These are phyloP conservation scores for Stichopus chloronotus DNA, from an alignment of 35 echinoderm and acorn worm genomes.

Conservation along the genomic window DNA sequence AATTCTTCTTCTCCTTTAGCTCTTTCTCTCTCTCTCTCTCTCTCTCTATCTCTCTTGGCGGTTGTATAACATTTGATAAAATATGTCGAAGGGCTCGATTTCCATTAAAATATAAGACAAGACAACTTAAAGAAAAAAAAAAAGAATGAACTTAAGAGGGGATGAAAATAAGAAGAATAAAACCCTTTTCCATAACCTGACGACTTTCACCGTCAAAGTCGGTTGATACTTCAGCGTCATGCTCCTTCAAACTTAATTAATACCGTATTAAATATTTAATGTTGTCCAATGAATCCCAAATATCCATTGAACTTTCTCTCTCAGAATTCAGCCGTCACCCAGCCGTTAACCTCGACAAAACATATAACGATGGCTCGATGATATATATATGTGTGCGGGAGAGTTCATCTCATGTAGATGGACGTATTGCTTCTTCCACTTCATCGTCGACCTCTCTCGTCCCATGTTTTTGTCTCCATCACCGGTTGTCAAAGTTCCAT, in stretches of 20 bases:
- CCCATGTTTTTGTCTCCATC: too few relatives aligned
- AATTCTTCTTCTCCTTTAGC: not conserved
- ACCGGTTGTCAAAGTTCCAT: too few relatives aligned
- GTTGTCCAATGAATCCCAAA: slow-evolving; percentile 33
- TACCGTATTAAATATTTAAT: slow-evolving; percentile 42
- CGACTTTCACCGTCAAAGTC: not conserved
- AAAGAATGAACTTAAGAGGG: too few relatives aligned
- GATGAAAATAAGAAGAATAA: too few relatives aligned
- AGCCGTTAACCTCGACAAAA: slow-evolving; percentile 26
- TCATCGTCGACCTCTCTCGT: too few relatives aligned
- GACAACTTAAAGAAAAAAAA: too few relatives aligned
- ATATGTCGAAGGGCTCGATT: not conserved
- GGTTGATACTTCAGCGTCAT: not conserved
- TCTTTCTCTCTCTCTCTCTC: not conserved
- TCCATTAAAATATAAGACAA: not conserved
- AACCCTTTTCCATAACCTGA: not conserved
- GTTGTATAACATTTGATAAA: not conserved
- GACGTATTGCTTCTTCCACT: not conserved
- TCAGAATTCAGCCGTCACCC: not conserved
- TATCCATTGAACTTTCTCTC: slow-evolving; percentile 20
- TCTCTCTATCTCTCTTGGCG: not conserved
- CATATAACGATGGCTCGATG: not conserved
- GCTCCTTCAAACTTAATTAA: slow-evolving; percentile 51
- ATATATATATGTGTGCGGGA: not conserved
- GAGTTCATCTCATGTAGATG: not conserved